phyloP scores from a whole-genome alignment of 2,888 invertebrate genomes.

The Cosmia pyralina region DNA sequence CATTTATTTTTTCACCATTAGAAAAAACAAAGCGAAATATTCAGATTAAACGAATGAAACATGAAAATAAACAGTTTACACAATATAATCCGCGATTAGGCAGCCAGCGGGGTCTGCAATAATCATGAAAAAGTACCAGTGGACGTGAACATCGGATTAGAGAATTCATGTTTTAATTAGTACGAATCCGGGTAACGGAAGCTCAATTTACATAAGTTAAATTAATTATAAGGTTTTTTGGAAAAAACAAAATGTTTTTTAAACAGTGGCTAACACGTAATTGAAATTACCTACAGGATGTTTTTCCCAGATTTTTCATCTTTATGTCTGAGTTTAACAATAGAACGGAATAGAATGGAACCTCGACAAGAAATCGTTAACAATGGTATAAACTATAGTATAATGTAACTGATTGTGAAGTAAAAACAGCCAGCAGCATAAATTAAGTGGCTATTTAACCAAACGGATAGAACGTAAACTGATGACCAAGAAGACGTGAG shows the following conservation, averaged over 20 bases:
- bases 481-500: neutral
- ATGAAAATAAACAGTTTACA: constrained; percentile 52
- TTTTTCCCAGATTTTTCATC: too few species aligned
- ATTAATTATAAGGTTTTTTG: constrained; percentile 44
- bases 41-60: constrained; percentile 33
- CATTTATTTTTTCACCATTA: neutral
- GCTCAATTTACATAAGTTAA: constrained; percentile 49
- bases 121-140: constrained; percentile 54
- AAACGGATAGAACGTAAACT: neutral
- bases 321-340: too few species aligned
- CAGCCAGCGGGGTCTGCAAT: constrained; percentile 19
- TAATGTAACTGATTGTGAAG: neutral
- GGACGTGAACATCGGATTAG: constrained; percentile 53
- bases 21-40: neutral
- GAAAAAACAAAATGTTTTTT: constrained; percentile 4
- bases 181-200: constrained; percentile 31
- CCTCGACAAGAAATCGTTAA: neutral
- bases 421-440: neutral
- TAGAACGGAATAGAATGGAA: too few species aligned
- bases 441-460: neutral
- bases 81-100: constrained; percentile 50
- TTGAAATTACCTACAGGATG: neutral
- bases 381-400: neutral
- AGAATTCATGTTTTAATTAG: constrained; percentile 59
- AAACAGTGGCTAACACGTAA: neutral